Evolutionary conservation across 30 jellyfish, hydroid and myxozoan genomes (phyloP).

Genomic region (Cassiopea xamachana): DNA sequence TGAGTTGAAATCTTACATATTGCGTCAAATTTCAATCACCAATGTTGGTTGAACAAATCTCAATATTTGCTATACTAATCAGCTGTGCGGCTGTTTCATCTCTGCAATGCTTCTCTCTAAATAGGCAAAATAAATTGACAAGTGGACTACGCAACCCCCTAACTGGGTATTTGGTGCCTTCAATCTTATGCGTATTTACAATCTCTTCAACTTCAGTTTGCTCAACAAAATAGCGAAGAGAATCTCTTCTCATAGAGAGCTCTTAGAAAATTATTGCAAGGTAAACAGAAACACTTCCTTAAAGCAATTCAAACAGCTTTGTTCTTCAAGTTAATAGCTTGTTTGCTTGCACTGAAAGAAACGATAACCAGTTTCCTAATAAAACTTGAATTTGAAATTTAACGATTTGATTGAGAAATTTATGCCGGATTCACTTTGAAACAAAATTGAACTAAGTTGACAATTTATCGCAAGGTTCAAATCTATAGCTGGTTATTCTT

Average conservation of each 20-base stretch:
- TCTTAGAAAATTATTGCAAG: background rate
- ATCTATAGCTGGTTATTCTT: background rate
- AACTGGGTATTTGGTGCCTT: background rate
- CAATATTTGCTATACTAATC: too few species aligned
- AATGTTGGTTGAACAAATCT: too few species aligned
- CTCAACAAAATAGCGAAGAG: background rate
- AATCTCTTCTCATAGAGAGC: background rate
- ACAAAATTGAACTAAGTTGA: background rate
- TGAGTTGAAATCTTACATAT: too few species aligned
- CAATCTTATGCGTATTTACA: background rate
- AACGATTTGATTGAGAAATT: constrained; percentile 10
- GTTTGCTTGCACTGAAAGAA: background rate
- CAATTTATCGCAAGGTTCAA: background rate
- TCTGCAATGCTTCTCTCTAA: too few species aligned
- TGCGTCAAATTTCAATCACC: too few species aligned
- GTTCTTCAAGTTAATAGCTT: background rate
- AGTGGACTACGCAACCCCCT: background rate
- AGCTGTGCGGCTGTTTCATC: too few species aligned
- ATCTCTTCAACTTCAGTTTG: background rate
- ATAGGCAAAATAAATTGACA: background rate
- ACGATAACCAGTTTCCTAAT: background rate
- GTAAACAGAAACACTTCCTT: constrained; percentile 1
- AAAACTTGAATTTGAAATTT: background rate
- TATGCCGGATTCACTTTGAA: background rate
- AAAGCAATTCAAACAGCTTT: background rate